These are phyloP conservation scores for Synanthedon myopaeformis DNA, from an alignment of 2,888 invertebrate species.

Conservation along the genomic window DNA sequence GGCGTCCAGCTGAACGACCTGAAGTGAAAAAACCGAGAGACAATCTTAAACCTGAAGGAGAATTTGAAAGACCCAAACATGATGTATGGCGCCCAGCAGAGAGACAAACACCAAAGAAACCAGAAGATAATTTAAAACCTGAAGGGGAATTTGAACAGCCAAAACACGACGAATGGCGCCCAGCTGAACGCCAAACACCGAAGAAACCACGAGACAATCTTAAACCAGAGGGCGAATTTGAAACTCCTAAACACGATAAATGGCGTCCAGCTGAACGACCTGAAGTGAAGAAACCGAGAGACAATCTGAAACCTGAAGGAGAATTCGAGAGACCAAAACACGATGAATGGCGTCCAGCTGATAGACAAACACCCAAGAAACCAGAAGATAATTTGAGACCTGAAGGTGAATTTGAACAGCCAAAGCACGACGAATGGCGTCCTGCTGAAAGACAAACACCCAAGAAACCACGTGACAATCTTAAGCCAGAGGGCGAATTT, in stretches of 20 bases:
- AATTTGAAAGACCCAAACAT: conserved; percentile 48
- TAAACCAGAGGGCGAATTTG: conserved; percentile 67
- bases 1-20: conserved; percentile 37
- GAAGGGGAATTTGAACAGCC: conserved; percentile 71
- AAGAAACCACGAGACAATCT: conserved; percentile 62
- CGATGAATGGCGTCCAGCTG: conserved; percentile 44
- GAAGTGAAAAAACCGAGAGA: conserved; percentile 60
- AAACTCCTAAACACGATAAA: conserved; percentile 25
- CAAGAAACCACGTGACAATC: conserved; percentile 70
- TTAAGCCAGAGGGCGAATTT: conserved; percentile 71
- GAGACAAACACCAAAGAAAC: conserved; percentile 20
- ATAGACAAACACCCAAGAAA: conserved; percentile 59
- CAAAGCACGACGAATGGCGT: conserved; percentile 48
- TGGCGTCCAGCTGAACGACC: conserved; percentile 44
- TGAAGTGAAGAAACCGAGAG: conserved; percentile 51
- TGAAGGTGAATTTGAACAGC: conserved; percentile 66
- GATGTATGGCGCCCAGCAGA: conserved; percentile 37
- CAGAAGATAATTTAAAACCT: conserved; percentile 55
- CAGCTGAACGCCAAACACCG: conserved; percentile 46
- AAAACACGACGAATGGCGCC: conserved; percentile 28
- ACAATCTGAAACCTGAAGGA: conserved; percentile 70
- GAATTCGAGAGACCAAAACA: conserved; percentile 45
- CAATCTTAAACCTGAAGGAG: conserved; percentile 65
- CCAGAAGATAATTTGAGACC: conserved; percentile 71
- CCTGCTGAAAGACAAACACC: conserved; percentile 65